phyloP scores from a whole-genome alignment of 2,888 invertebrate genomes.

The Volucella inanis region DNA sequence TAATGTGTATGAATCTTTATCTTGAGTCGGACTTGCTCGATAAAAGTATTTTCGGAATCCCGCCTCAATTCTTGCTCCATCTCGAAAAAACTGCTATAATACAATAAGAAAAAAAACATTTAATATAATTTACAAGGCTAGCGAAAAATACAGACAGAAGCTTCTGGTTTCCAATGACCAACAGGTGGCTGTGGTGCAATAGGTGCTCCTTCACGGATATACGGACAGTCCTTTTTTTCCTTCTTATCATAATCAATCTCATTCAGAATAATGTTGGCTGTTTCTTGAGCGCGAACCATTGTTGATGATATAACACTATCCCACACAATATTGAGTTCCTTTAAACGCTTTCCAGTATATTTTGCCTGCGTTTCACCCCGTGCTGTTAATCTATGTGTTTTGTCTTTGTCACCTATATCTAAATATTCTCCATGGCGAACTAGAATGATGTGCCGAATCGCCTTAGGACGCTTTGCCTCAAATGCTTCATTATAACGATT shows the following conservation, averaged over 20 bases:
- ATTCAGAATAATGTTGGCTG: conserved; percentile 91
- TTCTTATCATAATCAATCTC: conserved; percentile 86
- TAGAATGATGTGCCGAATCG: conserved; percentile 90
- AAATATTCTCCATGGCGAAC: conserved; percentile 98
- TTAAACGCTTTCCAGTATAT: conserved; percentile 91
- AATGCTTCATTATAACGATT: conserved; percentile 88
- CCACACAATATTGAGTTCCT: conserved; percentile 90
- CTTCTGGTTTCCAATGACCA: conserved; percentile 93
- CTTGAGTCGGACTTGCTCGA: conserved; percentile 92
- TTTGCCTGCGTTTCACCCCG: conserved; percentile 93
- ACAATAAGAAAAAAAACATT: conserved; percentile 68
- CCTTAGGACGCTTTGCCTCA: conserved; percentile 85
- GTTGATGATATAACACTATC: conserved; percentile 92
- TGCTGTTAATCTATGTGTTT: conserved; percentile 90
- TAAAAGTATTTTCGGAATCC: conserved; percentile 97
- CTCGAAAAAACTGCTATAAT: conserved; percentile 93
- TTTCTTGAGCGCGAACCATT: conserved; percentile 96
- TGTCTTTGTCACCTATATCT: conserved; percentile 88
- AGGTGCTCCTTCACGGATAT: conserved; percentile 96
- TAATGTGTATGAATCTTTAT: conserved; percentile 92
- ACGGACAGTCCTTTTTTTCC: conserved; percentile 87
- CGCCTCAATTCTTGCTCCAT: conserved; percentile 97
- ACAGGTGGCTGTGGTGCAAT: conserved; percentile 96
- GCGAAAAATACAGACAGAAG: conserved; percentile 85
- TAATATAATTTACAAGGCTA: conserved; percentile 16